phyloP scores from a whole-genome alignment of 1,140 invertebrate species.

The Ditylenchus dipsaci region DNA sequence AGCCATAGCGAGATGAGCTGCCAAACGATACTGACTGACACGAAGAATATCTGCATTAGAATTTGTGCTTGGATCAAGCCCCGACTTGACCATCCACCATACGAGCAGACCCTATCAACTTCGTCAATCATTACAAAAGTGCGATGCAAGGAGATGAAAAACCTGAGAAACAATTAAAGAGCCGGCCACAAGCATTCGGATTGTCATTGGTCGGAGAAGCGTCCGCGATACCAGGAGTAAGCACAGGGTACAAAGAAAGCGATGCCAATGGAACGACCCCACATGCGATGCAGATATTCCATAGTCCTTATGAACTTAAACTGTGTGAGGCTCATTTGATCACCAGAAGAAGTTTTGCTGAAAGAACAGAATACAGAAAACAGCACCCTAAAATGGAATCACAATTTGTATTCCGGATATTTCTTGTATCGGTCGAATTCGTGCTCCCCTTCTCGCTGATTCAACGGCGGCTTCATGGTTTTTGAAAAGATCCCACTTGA shows the following conservation, averaged over 20 bases:
- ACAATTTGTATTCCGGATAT: conserved; percentile 95
- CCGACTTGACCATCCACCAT: conserved; percentile 99
- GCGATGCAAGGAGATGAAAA: conserved; percentile 16
- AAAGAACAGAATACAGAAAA: conserved; percentile 10
- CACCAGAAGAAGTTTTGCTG: conserved; percentile 50
- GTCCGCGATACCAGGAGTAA: conserved; percentile 79
- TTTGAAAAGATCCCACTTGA: conserved; percentile 87
- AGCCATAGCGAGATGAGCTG: conserved; percentile 83
- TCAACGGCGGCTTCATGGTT: conserved; percentile 79
- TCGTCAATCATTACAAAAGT: neutral
- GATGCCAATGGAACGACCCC: conserved; percentile 85
- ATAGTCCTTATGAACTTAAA: conserved; percentile 98
- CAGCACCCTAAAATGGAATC: conserved; percentile 58
- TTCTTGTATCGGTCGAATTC: conserved; percentile 91
- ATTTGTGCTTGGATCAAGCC: conserved; percentile 69
- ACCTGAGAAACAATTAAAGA: conserved; percentile 78
- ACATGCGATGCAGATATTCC: conserved; percentile 93
- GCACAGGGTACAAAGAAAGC: conserved; percentile 79
- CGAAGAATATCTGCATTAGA: conserved; percentile 76
- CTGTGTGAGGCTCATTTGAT: conserved; percentile 80
- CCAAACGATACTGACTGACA: conserved; percentile 87
- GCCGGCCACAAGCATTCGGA: conserved; percentile 71
- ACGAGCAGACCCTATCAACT: conserved; percentile 82
- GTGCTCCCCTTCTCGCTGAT: conserved; percentile 74
- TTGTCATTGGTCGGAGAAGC: conserved; percentile 69